A percentile compares a stretch with the other conserved stretches of the same genome.
Conservation (phyloP, 2,888 invertebrate genomes). For the Phlogophora meticulosa region DNA sequence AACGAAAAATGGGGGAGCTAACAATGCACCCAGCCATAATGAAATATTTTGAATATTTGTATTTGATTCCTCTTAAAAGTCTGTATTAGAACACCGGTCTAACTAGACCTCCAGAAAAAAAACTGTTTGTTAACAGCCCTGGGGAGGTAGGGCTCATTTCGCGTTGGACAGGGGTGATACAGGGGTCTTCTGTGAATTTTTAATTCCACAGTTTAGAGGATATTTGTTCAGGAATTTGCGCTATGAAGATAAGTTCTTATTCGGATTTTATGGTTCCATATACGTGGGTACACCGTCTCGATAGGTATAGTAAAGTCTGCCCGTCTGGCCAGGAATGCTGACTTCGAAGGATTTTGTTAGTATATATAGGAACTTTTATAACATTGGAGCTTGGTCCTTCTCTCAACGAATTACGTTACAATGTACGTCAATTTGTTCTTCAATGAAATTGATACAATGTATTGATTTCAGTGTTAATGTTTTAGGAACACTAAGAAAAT, state of each 20-base stretch:
- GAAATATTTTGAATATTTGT: slow-evolving; percentile 89
- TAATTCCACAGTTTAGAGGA: slow-evolving; percentile 79
- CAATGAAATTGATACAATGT: too few relatives aligned
- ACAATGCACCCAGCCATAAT: slow-evolving; percentile 80
- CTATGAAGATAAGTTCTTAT: slow-evolving; percentile 70
- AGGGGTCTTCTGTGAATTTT: slow-evolving; percentile 73
- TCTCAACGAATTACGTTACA: background rate
- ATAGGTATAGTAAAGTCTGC: slow-evolving; percentile 47
- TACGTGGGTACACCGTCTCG: slow-evolving; percentile 35
- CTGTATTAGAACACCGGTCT: slow-evolving; percentile 71
- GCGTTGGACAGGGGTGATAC: slow-evolving; percentile 36
- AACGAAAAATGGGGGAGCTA: slow-evolving; percentile 76
- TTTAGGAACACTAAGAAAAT: too few relatives aligned
- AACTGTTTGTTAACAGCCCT: slow-evolving; percentile 55
- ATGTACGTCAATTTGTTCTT: too few relatives aligned
- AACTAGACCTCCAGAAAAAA: slow-evolving; percentile 61
- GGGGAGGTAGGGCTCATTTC: slow-evolving; percentile 18
- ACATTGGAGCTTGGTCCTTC: background rate
- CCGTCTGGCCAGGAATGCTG: slow-evolving; percentile 29
- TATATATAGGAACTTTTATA: slow-evolving; percentile 11
- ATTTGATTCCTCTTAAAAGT: slow-evolving; percentile 80
- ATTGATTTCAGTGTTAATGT: too few relatives aligned
- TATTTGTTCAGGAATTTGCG: slow-evolving; percentile 80
- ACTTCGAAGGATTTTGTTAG: slow-evolving; percentile 25
- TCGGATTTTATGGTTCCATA: slow-evolving; percentile 57